phyloP scores from a whole-genome alignment of 2,888 invertebrate species.

The Drosophila nigricruria region DNA sequence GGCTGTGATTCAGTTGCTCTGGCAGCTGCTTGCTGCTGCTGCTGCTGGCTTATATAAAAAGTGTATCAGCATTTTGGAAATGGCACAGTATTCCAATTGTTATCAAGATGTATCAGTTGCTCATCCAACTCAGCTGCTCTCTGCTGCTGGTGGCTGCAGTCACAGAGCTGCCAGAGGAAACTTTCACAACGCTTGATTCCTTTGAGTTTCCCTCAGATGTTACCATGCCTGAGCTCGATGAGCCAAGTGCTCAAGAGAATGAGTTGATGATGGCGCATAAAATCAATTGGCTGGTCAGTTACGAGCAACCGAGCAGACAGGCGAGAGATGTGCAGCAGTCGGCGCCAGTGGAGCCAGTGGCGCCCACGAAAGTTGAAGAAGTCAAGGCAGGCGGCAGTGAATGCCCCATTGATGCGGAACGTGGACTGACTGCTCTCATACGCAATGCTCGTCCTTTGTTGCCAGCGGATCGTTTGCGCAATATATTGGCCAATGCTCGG shows the following conservation, averaged over 20 bases:
- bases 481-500: conserved; percentile 60
- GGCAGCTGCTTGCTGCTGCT: conserved; percentile 28
- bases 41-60: conserved; percentile 42
- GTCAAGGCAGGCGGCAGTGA: conserved; percentile 31
- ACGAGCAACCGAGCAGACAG: conserved; percentile 13
- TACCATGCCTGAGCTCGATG: conserved; percentile 21
- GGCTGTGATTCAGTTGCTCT: conserved; percentile 35
- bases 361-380: not conserved
- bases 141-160: conserved; percentile 46
- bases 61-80: conserved; percentile 13
- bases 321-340: not conserved
- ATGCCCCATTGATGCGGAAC: conserved; percentile 56
- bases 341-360: not conserved
- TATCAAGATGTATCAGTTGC: conserved; percentile 47
- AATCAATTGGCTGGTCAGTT: conserved; percentile 54
- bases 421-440: conserved; percentile 67
- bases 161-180: conserved; percentile 15
- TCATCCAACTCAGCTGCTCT: conserved; percentile 35
- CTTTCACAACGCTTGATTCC: not conserved
- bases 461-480: conserved; percentile 59
- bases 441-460: conserved; percentile 57
- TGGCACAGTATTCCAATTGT: conserved; percentile 39
- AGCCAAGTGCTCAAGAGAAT: conserved; percentile 33
- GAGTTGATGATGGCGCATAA: conserved; percentile 27
- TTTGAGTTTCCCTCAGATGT: conserved; percentile 16